Evolutionary conservation across 2,888 invertebrate species (phyloP), one percentile per base, ranked within the genome.

Genomic region (Oxytorus armatus): DNA sequence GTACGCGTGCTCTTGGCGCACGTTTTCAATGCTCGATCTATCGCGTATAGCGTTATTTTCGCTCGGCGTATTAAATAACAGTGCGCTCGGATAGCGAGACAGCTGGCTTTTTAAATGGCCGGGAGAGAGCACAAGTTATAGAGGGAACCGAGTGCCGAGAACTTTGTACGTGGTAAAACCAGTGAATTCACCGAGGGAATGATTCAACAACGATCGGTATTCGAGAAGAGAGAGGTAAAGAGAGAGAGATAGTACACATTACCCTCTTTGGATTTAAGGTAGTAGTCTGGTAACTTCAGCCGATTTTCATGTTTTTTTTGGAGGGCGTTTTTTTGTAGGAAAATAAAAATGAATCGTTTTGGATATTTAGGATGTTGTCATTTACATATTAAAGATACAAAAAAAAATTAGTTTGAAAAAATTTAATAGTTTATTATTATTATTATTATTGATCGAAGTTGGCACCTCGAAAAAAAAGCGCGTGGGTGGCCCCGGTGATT

Each of bases 201-300:
- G 14, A 36, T 75, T 47, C 36, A 57, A n/a, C n/a, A n/a, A 36
- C 36, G 66, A 66, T 75, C 39, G 55, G 16, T 65, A 57, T 47
- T 66, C 74, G 36, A 75, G 47, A n/a, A 36, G 36, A 8, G 29
- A 29, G 29, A 29, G 29, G n/a, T n/a, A n/a, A n/a, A 29, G 29
- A 29, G 29, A 63, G 16, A 4, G 18, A 18, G 8, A 18, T n/a
- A 53, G 29, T 57, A 57, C 33, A 33, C 36, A n/a, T 2, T 14
- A 3, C 36, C 47, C 16, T 14, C 44, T 55, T 74, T 25, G 36
- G 49, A 44, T 44, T 66, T 57, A 8, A n/a, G n/a, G n/a, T n/a
- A n/a, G n/a, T n/a, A n/a, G n/a, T n/a, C n/a, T n/a, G n/a, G n/a
- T n/a, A n/a, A n/a, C n/a, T n/a, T n/a, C n/a, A n/a, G n/a, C n/a